Percentiles rank a stretch among this genome's conserved stretches.
Evolutionary conservation across 2,888 invertebrate genomes (phyloP).

Genomic region (Carabus problematicus): DNA sequence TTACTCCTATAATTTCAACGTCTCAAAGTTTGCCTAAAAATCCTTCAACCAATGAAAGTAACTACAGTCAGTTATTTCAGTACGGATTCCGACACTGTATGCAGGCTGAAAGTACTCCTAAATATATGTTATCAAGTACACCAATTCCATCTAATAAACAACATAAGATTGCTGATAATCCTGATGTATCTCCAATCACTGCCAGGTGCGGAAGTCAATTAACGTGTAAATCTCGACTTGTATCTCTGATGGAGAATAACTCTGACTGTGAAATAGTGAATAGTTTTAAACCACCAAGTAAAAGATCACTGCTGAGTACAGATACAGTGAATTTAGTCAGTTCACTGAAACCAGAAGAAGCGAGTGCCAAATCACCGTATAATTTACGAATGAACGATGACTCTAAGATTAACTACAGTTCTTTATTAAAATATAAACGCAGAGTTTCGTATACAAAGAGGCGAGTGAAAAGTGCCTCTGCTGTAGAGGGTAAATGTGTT

Average conservation of each 20-base stretch:
- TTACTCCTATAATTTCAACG: slow-evolving; percentile 19
- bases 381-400: too few species aligned
- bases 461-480: too few species aligned
- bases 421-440: not conserved
- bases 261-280: not conserved
- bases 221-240: not conserved
- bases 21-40: slow-evolving; percentile 5
- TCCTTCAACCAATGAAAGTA: not conserved
- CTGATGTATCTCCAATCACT: slow-evolving; percentile 26
- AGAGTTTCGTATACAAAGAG: not conserved
- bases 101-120: slow-evolving; percentile 34
- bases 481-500: not conserved
- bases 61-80: slow-evolving; percentile 17
- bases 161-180: slow-evolving; percentile 6
- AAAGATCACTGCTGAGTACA: too few species aligned
- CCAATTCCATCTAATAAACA: slow-evolving; percentile 19
- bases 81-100: slow-evolving; percentile 20
- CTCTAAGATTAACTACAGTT: too few species aligned
- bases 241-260: not conserved
- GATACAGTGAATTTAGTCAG: not conserved
- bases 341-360: not conserved
- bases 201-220: not conserved
- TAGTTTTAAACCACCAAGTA: not conserved
- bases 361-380: not conserved
- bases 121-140: slow-evolving; percentile 35